Base-by-base conservation (phyloP, 2,888 invertebrate genomes). In the Argynnis bischoffii region DNA sequence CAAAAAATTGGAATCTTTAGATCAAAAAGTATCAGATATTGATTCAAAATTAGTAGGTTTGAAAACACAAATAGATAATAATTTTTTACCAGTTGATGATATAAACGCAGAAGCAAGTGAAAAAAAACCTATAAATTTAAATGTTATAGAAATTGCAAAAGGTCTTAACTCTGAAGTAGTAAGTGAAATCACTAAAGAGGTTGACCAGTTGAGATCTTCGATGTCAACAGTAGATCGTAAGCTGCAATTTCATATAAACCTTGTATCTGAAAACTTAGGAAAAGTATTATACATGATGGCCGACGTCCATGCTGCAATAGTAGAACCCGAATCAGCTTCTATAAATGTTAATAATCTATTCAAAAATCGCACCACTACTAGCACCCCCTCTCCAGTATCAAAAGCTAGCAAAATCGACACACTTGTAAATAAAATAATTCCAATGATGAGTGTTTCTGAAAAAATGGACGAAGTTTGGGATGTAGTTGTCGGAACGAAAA, bases 391-490 rank as follows among this genome's bases (percentile, higher is more conserved):
- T 35, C 94, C 95, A 0, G 78, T 93, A 8, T 83, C 93, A 15
- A 95, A 94, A 78, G 93, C 94, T 15, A 97, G 95, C 81, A 97
- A 97, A 89, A 94, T 97, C 73, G 97, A 97, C 86, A 95, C 94
- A 4, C 93, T 97, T 46, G 96, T 96, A 1, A 95, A 96, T 79
- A 96, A 97, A 88, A 97, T 97, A 82, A 95, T 95, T 74, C 97
- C 97, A 0, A 97, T 97, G 90, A 95, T 97, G 80, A 95, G 95
- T 65, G 97, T 97, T 0, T 96, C 97, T 0, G 97, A 97, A 81
- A 97, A 97, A 87, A 97, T 97, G 97, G 97, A 97, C 78, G 96
- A 97, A 86, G 97, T 97, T 4, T 97, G 97, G 97, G 96, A 97
- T 81, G 97, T 97, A 5, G 97, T 97, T 14, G 97, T 97, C 1